phyloP scores from a whole-genome alignment of 2,888 invertebrate species.

The Portevinia maculata region DNA sequence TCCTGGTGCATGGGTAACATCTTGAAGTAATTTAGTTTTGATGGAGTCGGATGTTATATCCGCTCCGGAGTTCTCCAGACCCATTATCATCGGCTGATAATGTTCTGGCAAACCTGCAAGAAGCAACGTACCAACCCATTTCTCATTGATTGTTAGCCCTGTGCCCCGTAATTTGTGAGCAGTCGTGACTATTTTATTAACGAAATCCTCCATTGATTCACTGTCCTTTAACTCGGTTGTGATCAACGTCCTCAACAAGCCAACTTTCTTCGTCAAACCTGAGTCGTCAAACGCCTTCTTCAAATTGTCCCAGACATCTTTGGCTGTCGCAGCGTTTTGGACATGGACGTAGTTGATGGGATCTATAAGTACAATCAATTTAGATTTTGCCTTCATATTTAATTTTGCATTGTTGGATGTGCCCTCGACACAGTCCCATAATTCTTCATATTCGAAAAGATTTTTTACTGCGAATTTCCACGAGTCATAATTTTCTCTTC shows the following conservation, averaged over 20 bases:
- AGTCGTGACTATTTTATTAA: too few species aligned
- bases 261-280: constrained; percentile 77
- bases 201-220: too few species aligned
- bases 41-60: too few species aligned
- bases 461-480: constrained; percentile 56
- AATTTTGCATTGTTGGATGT: background rate
- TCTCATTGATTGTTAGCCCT: too few species aligned
- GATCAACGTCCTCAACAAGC: constrained; percentile 69
- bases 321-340: constrained; percentile 51
- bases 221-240: too few species aligned
- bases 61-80: too few species aligned
- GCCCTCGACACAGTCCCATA: constrained; percentile 26
- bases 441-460: constrained; percentile 58
- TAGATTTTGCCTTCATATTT: constrained; percentile 22
- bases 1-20: too few species aligned
- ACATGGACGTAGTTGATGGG: constrained; percentile 76
- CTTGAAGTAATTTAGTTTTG: too few species aligned
- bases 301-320: constrained; percentile 76
- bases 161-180: too few species aligned
- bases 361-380: constrained; percentile 49
- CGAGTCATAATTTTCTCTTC: constrained; percentile 41
- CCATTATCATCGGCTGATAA: too few species aligned
- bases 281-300: constrained; percentile 76
- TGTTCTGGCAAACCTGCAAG: too few species aligned
- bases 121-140: too few species aligned